Evolutionary conservation across 2,888 invertebrate species (phyloP), one percentile per base, ranked within the genome.

Genomic region (Lypha dubia): DNA sequence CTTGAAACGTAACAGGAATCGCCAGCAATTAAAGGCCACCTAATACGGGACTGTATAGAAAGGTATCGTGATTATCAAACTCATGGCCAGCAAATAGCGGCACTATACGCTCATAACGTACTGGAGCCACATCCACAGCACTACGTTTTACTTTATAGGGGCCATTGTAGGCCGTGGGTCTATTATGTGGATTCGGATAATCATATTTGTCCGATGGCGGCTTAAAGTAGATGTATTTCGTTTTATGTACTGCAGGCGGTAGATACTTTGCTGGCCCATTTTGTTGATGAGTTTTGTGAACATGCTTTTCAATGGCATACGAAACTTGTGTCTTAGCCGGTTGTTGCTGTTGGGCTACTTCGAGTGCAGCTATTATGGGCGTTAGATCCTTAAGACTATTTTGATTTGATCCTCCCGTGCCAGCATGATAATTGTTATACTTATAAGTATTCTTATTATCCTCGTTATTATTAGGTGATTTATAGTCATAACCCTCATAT

Each of bases 321-420:
- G 67, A 87, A 51, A 68, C 76, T 15, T 82, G 77, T 3, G 62
- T 38, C 22, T 73, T 58, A 3, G 73, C 51, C 1, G 85, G 65
- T 0, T 86, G 87, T 28, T 88, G 88, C 0, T 88, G 87, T 51
- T 90, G 90, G 76, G 90, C 90, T 74, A 91, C 91, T 82, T 91
- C 91, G 53, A 90, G 63, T 0, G 90, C 90, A 5, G 91, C 90
- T 44, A 91, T 89, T 15, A 90, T 91, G 24, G 90, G 90, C 4
- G 90, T 86, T 32, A 90, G 79, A 86, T 91, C 89, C 38, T 88
- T 87, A 4, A 91, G 85, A 0, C 89, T 88, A 51, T 86, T 88
- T 22, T 76, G 81, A 2, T 82, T 70, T 28, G 87, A 83, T 13
- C 60, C 74, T 9, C 77, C 85, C 20, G 49, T 24, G 5, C 22